A percentile compares a stretch with the other conserved stretches of the same genome.
These are phyloP conservation scores for Tetheella fluctuosa DNA, from an alignment of 2,888 invertebrate genomes.

Conservation along the genomic window DNA sequence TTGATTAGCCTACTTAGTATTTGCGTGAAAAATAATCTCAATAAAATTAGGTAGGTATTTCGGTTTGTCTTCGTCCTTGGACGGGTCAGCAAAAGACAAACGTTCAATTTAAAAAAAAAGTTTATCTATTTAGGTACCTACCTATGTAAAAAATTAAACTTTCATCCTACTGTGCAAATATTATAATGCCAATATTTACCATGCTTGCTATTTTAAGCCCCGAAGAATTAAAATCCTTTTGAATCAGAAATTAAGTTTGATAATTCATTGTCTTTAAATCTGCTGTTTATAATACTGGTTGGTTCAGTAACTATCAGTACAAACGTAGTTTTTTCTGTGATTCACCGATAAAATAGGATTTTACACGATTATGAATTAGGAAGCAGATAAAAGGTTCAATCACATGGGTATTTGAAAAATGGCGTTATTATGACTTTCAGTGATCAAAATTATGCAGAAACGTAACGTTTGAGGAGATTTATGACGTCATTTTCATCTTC, in stretches of 20 bases:
- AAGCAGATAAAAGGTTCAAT: too few species aligned
- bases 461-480: slow-evolving; percentile 81
- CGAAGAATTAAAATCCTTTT: neutral
- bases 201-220: neutral
- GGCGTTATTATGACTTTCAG: too few species aligned
- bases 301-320: neutral
- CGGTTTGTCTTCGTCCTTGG: too few species aligned
- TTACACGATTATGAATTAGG: too few species aligned
- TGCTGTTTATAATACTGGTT: neutral
- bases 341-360: too few species aligned
- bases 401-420: too few species aligned
- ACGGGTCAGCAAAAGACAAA: too few species aligned
- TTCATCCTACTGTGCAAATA: neutral
- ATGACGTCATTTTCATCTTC: slow-evolving; percentile 71
- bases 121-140: neutral
- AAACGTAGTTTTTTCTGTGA: too few species aligned
- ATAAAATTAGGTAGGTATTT: too few species aligned
- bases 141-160: neutral
- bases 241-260: neutral
- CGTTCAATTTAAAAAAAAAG: too few species aligned
- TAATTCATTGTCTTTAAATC: neutral
- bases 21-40: too few species aligned
- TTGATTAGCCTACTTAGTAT: too few species aligned
- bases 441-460: neutral
- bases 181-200: neutral